Evolutionary conservation across 1,140 invertebrate species (phyloP).

Genomic region (Halotydeus destructor): DNA sequence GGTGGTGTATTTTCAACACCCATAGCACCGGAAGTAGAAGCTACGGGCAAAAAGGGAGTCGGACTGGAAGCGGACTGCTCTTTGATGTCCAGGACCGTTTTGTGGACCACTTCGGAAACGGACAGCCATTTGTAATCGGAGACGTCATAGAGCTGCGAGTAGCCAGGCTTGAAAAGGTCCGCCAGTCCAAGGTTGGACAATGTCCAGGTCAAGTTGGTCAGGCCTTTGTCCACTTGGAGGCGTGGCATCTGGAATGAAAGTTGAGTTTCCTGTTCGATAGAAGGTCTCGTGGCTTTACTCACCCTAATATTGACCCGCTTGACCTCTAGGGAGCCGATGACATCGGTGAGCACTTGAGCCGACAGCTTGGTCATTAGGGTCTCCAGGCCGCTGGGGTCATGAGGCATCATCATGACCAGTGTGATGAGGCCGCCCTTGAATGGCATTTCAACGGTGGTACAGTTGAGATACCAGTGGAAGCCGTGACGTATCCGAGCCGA

Average conservation of each 20-base stretch:
- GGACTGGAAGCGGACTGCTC: no score
- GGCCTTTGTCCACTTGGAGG: slow-evolving; percentile 16
- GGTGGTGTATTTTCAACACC: no score
- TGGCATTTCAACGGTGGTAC: slow-evolving; percentile 19
- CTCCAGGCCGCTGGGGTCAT: slow-evolving; percentile 13
- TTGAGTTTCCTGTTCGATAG: neutral
- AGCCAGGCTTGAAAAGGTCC: slow-evolving; percentile 18
- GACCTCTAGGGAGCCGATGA: slow-evolving; percentile 17
- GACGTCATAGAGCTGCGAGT: slow-evolving; percentile 17
- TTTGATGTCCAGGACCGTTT: slow-evolving; percentile 18
- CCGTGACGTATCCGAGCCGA: slow-evolving; percentile 15
- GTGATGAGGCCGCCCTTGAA: slow-evolving; percentile 19
- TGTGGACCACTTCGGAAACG: slow-evolving; percentile 18
- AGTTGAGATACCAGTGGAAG: slow-evolving; percentile 17
- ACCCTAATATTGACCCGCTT: slow-evolving; percentile 16
- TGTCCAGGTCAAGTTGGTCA: slow-evolving; percentile 15
- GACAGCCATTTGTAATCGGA: slow-evolving; percentile 18
- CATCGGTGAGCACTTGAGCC: slow-evolving; percentile 18
- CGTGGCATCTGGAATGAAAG: slow-evolving; percentile 17
- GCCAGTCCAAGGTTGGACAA: slow-evolving; percentile 17
- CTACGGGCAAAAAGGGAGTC: no score
- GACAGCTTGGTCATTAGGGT: slow-evolving; percentile 17
- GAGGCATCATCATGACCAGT: slow-evolving; percentile 16
- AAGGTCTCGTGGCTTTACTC: slow-evolving; percentile 1
- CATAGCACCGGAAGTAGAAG: no score